Percentiles rank a stretch among this genome's conserved stretches.
These are phyloP conservation scores for Hipposideros larvatus DNA, from an alignment of 2,797 vertebrate genomes.

Conservation along the genomic window DNA sequence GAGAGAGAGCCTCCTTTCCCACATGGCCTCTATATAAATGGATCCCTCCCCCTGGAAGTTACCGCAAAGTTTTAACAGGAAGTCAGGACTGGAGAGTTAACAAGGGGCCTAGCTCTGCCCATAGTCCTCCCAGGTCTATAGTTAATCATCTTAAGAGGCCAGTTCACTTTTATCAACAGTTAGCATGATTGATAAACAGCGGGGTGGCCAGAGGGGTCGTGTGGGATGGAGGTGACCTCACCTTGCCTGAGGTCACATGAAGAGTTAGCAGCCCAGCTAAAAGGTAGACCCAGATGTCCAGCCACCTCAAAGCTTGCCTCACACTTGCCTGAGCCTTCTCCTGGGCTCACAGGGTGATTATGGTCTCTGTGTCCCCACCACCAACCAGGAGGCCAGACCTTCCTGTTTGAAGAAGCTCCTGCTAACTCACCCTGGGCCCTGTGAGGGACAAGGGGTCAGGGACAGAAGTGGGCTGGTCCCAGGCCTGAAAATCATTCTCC, in stretches of 20 bases:
- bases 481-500: neutral
- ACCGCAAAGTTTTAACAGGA: too few relatives aligned
- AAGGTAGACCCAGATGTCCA: neutral
- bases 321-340: neutral
- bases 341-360: neutral
- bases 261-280: neutral
- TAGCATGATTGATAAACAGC: rapidly evolving
- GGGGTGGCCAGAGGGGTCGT: neutral
- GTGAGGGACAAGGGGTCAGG: rapidly evolving
- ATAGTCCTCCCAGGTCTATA: too few relatives aligned
- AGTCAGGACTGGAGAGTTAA: too few relatives aligned
- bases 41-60: too few relatives aligned
- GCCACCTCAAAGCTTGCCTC: neutral
- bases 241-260: neutral
- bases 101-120: too few relatives aligned
- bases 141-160: too few relatives aligned
- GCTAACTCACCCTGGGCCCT: neutral
- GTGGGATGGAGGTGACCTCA: neutral
- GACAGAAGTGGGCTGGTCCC: neutral
- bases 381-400: neutral
- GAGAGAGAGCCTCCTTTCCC: too few relatives aligned
- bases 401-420: neutral
- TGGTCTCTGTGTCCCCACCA: neutral
- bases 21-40: too few relatives aligned
- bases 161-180: too few relatives aligned